A percentile compares a stretch with the other conserved stretches of the same genome.
Evolutionary conservation across 2,888 invertebrate genomes (phyloP).

Genomic region (Diploptera punctata): DNA sequence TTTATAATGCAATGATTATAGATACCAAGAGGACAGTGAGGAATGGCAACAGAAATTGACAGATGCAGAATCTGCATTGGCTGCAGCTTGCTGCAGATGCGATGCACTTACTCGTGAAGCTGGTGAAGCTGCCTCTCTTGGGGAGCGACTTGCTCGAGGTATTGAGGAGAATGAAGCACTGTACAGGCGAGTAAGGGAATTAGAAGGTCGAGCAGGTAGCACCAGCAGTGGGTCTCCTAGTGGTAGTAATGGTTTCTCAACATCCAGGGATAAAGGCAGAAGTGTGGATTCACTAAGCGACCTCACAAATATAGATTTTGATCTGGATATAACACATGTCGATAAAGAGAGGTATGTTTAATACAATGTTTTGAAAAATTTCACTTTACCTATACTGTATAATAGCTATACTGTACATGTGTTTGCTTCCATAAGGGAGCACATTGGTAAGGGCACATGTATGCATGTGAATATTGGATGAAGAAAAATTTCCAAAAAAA

Average conservation of each 20-base stretch:
- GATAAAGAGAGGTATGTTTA: slow-evolving; percentile 65
- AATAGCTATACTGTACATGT: too few relatives aligned
- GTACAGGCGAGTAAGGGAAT: slow-evolving; percentile 72
- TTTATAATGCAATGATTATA: too few relatives aligned
- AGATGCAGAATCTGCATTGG: slow-evolving; percentile 69
- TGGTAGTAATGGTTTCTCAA: slow-evolving; percentile 55
- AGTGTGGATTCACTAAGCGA: slow-evolving; percentile 79
- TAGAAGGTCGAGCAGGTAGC: slow-evolving; percentile 63
- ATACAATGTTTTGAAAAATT: background rate
- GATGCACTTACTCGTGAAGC: slow-evolving; percentile 62
- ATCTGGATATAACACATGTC: slow-evolving; percentile 73
- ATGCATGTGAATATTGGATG: too few relatives aligned
- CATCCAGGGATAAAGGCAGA: slow-evolving; percentile 65
- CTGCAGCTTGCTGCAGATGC: slow-evolving; percentile 71
- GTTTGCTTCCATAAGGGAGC: too few relatives aligned
- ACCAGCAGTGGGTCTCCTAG: slow-evolving; percentile 23
- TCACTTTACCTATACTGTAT: too few relatives aligned
- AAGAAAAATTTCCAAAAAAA: too few relatives aligned
- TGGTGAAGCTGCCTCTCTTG: slow-evolving; percentile 55
- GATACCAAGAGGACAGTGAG: slow-evolving; percentile 62
- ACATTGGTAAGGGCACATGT: too few relatives aligned
- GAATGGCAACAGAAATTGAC: slow-evolving; percentile 68
- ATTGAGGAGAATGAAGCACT: slow-evolving; percentile 80
- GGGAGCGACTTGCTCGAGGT: slow-evolving; percentile 70
- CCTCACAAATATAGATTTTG: slow-evolving; percentile 78